Base-by-base conservation (phyloP, 2,797 vertebrate species). In the Loriculus beryllinus region DNA sequence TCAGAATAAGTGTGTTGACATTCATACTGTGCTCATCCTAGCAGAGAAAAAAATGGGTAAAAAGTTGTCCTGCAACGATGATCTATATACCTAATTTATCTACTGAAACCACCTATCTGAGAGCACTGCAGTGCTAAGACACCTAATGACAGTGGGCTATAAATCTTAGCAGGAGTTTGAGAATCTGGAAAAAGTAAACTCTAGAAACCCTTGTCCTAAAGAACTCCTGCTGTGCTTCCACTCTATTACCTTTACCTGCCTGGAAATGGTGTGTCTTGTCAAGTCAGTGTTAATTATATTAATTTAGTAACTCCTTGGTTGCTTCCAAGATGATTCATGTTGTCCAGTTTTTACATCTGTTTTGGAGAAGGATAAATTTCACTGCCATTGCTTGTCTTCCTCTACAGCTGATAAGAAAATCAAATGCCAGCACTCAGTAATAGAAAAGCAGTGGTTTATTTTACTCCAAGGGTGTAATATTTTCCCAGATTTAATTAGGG, bases 121-220 rank as follows among this genome's bases (percentile, higher is more conserved):
- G 64, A 78, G 40, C 37, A n/a, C 51, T 43, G 64, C 60, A 63
- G 80, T 74, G 60, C 48, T 56, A 26, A 47, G 40, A 71, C 23
- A 49, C 7, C 2, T 49, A 42, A 52, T 35, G 70, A 40, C 28
- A 71, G 14, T 0, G 1, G 78, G 45, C 28, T 60, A n/a, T 71
- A 86, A 90, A 92, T 84, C 63, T 57, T 67, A 42, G 51, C 6
- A 33, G 33, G 37, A 75, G 7, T 22, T 29, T 15, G 26, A 69
- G 92, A 93, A 76, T 42, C 29, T 69, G 23, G n/a, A 37, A 68
- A 52, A 72, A 86, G n/a, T 29, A 71, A 82, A 63, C 8, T 75
- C 62, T 39, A 57, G 74, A 90, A 84, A 51, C 9, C 2, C 4
- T 75, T 0, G 0, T 54, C 23, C 43, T 63, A 47, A 80, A 33